phyloP scores from a whole-genome alignment of 1,140 invertebrate genomes.

The Cyrtorhinus lividipennis region DNA sequence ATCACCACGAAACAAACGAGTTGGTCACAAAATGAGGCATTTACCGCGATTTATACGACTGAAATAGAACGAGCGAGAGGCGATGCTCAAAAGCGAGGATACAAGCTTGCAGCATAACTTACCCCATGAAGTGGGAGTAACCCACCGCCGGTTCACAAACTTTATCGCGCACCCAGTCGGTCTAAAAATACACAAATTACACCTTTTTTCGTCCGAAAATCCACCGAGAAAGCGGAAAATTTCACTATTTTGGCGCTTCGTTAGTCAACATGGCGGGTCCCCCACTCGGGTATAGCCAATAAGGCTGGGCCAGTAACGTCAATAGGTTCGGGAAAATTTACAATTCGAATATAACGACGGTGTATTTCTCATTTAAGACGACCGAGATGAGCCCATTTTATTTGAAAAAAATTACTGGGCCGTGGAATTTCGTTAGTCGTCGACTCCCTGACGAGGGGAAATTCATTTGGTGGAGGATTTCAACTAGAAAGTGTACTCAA shows the following conservation, averaged over 20 bases:
- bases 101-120: constrained; percentile 19
- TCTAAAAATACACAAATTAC: background rate
- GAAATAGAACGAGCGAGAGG: background rate
- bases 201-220: background rate
- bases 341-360: no score
- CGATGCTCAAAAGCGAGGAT: constrained; percentile 17
- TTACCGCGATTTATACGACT: background rate
- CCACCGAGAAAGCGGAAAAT: constrained; percentile 11
- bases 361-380: no score
- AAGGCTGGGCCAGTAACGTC: constrained; percentile 26
- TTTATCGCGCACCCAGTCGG: background rate
- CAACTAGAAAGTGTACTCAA: no score
- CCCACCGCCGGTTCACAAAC: constrained; percentile 3
- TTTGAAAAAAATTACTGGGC: no score
- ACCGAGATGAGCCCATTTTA: no score
- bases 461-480: no score
- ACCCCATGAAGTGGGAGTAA: constrained; percentile 20
- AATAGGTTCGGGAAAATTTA: background rate
- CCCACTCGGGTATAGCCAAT: constrained; percentile 35
- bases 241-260: constrained; percentile 25
- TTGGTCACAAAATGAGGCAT: background rate
- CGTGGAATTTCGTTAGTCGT: no score
- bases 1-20: background rate
- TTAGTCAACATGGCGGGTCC: constrained; percentile 35
- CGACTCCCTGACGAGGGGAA: no score